Base-by-base conservation (phyloP, 1,140 invertebrate genomes). In the Tetramorium simillimum region DNA sequence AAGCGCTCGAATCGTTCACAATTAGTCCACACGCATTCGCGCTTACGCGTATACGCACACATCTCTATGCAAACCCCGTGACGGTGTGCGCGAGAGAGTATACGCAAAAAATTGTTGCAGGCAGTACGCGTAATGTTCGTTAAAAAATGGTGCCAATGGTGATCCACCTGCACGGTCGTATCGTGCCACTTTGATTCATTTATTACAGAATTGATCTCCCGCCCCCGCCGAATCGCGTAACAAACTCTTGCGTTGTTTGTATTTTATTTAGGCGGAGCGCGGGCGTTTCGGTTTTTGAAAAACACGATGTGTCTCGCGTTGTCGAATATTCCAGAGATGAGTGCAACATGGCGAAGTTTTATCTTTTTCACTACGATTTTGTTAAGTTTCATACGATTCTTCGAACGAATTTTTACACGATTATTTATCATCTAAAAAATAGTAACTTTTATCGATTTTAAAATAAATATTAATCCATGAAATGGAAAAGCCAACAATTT, bases 1-100 rank as follows among this genome's bases (percentile, higher is more conserved):
- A 85, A 90, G 65, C 86, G 84, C 84, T 86, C 86, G 82, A 88
- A 90, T 91, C 70, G 89, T 90, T 84, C 77, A 86, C 89, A 90
- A 91, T 90, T 90, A 86, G 84, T 65, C 72, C 78, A 73, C 58
- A 62, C 75, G 72, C 86, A 63, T 60, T 62, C 67, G 60, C 43
- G n/a, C 46, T 40, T 46, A n/a, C 73, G 60, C 63, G 73, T 56
- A 28, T 46, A 56, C 56, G 43, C 49, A 28, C 18, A n/a, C 53
- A 58, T 16, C 18, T n/a, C 28, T 14, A 53, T 21, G 43, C 49
- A 70, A 18, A 12, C 69, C 9, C 16, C 40, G 43, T 46, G 53
- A 63, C 24, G 75, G 2, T 51, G 14, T 18, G 70, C 40, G 33
- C 28, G 33, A 65, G 65, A 33, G 33, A 3, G 67, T 49, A 14